These are phyloP conservation scores for Chymomyza fuscimana DNA, from an alignment of 2,888 invertebrate genomes.

Conservation along the genomic window DNA sequence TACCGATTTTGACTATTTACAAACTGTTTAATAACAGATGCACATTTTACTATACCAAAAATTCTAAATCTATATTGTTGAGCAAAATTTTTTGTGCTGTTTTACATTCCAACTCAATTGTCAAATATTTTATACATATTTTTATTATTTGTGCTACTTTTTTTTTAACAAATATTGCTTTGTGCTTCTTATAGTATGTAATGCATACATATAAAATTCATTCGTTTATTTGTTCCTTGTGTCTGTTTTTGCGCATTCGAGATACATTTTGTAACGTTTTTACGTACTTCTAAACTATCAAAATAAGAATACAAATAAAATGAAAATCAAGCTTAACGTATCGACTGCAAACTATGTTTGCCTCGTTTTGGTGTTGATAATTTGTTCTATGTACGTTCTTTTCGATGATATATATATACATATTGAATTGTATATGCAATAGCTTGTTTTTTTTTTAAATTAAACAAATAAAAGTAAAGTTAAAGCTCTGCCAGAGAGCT, in stretches of 20 bases:
- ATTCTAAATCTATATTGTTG: neutral
- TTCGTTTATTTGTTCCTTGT: conserved; percentile 10
- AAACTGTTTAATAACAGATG: neutral
- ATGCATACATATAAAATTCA: conserved; percentile 4
- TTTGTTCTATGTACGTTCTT: neutral
- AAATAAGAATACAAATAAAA: neutral
- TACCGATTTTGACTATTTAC: too few relatives aligned
- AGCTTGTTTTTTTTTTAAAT: conserved; percentile 8
- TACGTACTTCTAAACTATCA: neutral
- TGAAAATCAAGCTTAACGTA: neutral
- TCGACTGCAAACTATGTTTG: conserved; percentile 5
- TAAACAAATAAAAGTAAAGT: conserved; percentile 61
- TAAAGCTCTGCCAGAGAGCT: conserved; percentile 61
- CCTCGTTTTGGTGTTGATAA: neutral
- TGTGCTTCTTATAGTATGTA: neutral
- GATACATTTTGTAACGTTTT: conserved; percentile 30
- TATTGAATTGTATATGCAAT: neutral
- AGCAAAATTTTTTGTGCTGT: neutral
- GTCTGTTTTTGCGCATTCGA: conserved; percentile 26
- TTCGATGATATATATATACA: neutral
- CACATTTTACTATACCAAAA: neutral
- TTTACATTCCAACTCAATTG: neutral
- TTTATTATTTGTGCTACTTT: neutral
- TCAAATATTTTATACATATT: conserved; percentile 8
- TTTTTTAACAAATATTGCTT: conserved; percentile 25